phyloP scores from a whole-genome alignment of 2,113 vertebrate species.

The Gadus macrocephalus region DNA sequence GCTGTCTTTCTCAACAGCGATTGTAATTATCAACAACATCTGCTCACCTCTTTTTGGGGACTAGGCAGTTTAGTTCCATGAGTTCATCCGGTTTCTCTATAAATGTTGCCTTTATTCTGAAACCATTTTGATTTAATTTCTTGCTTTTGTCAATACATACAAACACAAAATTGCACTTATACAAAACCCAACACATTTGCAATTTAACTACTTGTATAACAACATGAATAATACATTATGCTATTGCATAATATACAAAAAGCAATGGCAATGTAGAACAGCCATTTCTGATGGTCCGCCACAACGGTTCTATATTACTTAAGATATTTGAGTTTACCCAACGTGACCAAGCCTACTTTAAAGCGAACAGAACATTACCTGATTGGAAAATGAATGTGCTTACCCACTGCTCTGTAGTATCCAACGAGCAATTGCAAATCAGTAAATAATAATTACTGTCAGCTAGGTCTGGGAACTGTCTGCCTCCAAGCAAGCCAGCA shows the following conservation, averaged over 20 bases:
- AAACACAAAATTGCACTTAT: no score
- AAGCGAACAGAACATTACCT: slow-evolving; percentile 48
- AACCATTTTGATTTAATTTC: no score
- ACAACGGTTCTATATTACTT: no score
- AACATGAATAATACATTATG: no score
- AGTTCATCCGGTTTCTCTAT: no score
- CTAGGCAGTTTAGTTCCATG: slow-evolving; percentile 5
- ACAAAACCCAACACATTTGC: no score
- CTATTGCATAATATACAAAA: no score
- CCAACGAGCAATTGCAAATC: slow-evolving; percentile 58
- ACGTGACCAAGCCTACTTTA: slow-evolving; percentile 18
- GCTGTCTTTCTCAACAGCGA: slow-evolving; percentile 40
- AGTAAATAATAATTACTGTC: slow-evolving; percentile 56
- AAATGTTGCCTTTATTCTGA: not conserved
- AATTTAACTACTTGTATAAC: no score
- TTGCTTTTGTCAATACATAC: no score
- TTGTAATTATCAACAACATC: slow-evolving; percentile 48
- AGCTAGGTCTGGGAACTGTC: slow-evolving; percentile 24
- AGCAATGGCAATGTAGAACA: not conserved
- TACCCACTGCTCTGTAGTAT: slow-evolving; percentile 50
- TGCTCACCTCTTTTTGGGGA: slow-evolving; percentile 28
- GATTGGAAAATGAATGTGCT: slow-evolving; percentile 41
- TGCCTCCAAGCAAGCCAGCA: slow-evolving; percentile 17
- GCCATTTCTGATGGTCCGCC: not conserved
- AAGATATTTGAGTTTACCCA: slow-evolving; percentile 1